Evolutionary conservation across 2,113 vertebrate species (phyloP).

Genomic region (Athene noctua): DNA sequence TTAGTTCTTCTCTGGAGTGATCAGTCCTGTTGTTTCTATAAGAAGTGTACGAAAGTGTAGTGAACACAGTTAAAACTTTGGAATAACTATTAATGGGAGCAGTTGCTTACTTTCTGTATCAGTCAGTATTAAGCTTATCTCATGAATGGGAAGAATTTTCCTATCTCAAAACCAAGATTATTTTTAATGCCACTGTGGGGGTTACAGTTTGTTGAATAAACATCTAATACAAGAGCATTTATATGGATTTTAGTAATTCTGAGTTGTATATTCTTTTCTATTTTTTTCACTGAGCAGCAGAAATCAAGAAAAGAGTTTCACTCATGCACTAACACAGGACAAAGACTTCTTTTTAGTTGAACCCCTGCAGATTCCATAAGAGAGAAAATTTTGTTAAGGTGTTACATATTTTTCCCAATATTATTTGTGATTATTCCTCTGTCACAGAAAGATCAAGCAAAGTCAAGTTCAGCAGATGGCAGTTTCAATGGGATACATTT

Average conservation of each 20-base stretch:
- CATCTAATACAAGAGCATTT: background rate
- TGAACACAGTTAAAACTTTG: background rate
- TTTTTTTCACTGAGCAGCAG: background rate
- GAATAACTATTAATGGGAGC: background rate
- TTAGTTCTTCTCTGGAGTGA: background rate
- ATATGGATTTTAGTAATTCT: background rate
- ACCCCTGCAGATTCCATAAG: background rate
- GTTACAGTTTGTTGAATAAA: background rate
- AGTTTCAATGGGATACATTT: background rate
- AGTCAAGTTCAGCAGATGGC: background rate
- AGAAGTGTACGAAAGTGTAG: background rate
- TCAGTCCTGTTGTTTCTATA: background rate
- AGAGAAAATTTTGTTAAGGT: background rate
- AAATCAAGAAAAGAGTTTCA: background rate
- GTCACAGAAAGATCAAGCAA: background rate
- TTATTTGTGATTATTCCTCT: constrained; percentile 1
- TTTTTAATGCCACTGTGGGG: background rate
- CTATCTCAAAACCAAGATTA: background rate
- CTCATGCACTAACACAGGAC: background rate
- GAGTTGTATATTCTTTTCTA: background rate
- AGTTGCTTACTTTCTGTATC: background rate
- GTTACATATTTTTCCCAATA: background rate
- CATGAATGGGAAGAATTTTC: background rate
- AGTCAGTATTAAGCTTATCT: background rate
- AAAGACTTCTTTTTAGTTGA: background rate